These are phyloP conservation scores for Symphodus melops DNA, from an alignment of 2,113 vertebrate species.

Conservation along the genomic window DNA sequence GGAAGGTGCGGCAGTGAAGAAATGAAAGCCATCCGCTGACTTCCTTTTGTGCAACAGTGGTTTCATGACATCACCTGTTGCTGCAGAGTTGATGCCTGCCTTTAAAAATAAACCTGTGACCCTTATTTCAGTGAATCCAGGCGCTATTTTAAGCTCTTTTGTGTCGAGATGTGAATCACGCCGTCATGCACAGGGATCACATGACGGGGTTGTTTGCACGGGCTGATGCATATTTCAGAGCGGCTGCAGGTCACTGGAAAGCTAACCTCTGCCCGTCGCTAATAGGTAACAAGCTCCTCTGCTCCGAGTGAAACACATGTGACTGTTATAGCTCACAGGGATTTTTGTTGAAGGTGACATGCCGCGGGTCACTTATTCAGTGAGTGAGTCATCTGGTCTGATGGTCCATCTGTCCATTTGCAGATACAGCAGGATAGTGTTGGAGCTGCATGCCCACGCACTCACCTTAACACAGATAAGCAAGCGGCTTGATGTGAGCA, in stretches of 20 bases:
- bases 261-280: neutral
- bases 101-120: slow-evolving; percentile 37
- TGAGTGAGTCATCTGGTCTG: slow-evolving; percentile 23
- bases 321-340: neutral
- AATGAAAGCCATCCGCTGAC: slow-evolving; percentile 33
- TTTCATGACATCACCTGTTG: slow-evolving; percentile 52
- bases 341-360: slow-evolving; percentile 17
- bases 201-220: slow-evolving; percentile 39
- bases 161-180: slow-evolving; percentile 25
- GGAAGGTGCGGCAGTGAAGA: slow-evolving; percentile 27
- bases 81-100: neutral
- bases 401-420: slow-evolving; percentile 43
- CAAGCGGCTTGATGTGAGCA: neutral
- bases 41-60: slow-evolving; percentile 44
- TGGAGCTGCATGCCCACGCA: slow-evolving; percentile 6
- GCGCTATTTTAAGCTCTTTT: slow-evolving; percentile 58
- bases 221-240: slow-evolving; percentile 30
- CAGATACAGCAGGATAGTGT: slow-evolving; percentile 19
- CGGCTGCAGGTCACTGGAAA: slow-evolving; percentile 5
- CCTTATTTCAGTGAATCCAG: slow-evolving; percentile 37
- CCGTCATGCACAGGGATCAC: slow-evolving; percentile 17
- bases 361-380: slow-evolving; percentile 18
- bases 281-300: slow-evolving; percentile 26
- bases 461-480: slow-evolving; percentile 21
- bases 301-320: slow-evolving; percentile 7